Conservation (phyloP, 2,888 invertebrate species). For the Tolmerus cingulatus region DNA sequence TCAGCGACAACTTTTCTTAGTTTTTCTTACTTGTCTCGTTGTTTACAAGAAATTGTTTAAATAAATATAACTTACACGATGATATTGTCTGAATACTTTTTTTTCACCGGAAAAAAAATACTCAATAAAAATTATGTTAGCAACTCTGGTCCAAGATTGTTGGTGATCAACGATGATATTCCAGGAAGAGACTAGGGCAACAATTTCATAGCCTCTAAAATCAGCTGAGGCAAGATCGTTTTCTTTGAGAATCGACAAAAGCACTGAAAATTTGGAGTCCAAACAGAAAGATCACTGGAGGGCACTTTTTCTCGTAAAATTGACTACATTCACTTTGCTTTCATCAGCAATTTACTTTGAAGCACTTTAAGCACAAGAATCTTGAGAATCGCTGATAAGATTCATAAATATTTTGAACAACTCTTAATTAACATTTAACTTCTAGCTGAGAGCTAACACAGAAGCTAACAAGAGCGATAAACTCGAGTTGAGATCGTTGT, state of each 20-base stretch:
- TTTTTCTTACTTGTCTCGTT: background rate
- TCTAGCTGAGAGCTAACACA: background rate
- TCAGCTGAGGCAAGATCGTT: background rate
- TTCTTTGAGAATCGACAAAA: background rate
- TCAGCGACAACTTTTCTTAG: background rate
- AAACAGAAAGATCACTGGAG: background rate
- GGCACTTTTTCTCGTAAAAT: background rate
- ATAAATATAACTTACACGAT: conserved; percentile 29
- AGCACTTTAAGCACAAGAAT: background rate
- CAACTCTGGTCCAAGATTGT: background rate
- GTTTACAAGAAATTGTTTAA: conserved; percentile 32
- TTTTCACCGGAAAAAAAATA: background rate
- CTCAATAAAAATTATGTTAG: background rate
- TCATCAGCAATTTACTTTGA: background rate
- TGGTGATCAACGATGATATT: background rate
- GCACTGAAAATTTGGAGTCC: background rate
- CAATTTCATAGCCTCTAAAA: background rate
- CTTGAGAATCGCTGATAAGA: background rate
- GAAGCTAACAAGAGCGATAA: conserved; percentile 20
- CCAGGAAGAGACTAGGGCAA: background rate
- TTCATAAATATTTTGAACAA: conserved; percentile 30
- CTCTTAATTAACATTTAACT: conserved; percentile 22
- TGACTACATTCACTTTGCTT: background rate
- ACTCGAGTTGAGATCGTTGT: background rate
- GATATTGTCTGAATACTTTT: background rate